Base-by-base conservation (phyloP, 2,888 invertebrate genomes). In the Lycia hirtaria region DNA sequence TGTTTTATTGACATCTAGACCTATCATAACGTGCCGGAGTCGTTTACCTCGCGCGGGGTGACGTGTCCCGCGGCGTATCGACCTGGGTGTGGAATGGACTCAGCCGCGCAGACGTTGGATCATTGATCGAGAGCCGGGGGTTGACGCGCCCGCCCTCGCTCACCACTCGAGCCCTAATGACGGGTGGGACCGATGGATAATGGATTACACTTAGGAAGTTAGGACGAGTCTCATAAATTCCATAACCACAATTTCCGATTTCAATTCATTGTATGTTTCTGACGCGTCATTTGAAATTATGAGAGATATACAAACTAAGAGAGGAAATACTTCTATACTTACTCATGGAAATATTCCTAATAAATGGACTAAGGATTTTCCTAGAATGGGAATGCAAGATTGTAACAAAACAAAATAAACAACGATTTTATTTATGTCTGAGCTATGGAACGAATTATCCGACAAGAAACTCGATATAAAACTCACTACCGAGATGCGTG, bases 21-120 rank as follows among this genome's bases (percentile, higher is more conserved):
- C 89, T 89, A 89, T 88, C 81, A 76, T 89, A 89, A 89, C 84
- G 83, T 85, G 60, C 70, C 71, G 75, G 62, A 84, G 85, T 86
- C 87, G 80, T 87, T 88, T 87, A 85, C 87, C 87, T 76, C 80
- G 62, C 73, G 70, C 10, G 65, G 78, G 83, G 81, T 84, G 85
- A 84, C 84, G 85, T 82, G 80, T 77, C 67, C 68, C 69, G 60
- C 58, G 64, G 59, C 56, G 70, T 85, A 88, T 87, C 64, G 88
- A 57, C 19, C 56, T 7, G 32, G 44, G 32, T n/a, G 32, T 32
- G 35, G 33, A 43, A 30, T n/a, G 43, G 22, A 4, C 14, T 9
- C 2, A 24, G 37, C 41, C 12, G 75, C 84, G 87, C 86, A 78
- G 76, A 83, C 81, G 82, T 68, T 51, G 41, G 33, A 48, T 28